phyloP scores from a whole-genome alignment of 2,888 invertebrate species.

The Phytoseiulus persimilis region DNA sequence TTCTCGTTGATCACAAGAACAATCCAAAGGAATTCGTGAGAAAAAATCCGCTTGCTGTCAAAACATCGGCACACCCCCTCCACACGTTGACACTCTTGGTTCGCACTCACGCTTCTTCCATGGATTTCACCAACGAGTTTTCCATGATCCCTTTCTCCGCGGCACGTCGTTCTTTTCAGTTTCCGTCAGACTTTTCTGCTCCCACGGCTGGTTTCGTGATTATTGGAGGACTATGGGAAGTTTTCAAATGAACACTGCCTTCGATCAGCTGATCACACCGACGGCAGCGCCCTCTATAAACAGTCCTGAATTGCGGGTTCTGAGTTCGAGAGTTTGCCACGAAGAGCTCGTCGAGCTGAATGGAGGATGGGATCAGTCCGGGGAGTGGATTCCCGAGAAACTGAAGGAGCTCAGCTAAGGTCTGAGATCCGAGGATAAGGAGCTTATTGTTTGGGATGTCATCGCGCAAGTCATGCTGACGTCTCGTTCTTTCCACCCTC shows the following conservation, averaged over 20 bases:
- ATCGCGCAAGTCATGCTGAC: background rate
- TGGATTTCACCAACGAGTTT: background rate
- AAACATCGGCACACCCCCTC: too few relatives aligned
- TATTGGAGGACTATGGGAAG: background rate
- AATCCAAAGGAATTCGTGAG: background rate
- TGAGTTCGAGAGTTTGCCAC: background rate
- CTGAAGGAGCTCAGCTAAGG: too few relatives aligned
- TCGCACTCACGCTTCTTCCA: constrained; percentile 18
- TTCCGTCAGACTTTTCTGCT: too few relatives aligned
- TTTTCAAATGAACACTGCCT: background rate
- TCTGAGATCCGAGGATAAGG: too few relatives aligned
- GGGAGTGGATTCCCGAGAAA: too few relatives aligned
- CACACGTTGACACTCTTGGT: too few relatives aligned
- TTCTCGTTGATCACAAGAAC: background rate
- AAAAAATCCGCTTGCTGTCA: background rate
- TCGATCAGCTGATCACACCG: background rate
- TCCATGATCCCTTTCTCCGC: background rate
- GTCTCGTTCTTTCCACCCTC: background rate
- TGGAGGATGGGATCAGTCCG: too few relatives aligned
- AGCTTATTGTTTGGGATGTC: background rate
- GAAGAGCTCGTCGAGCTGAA: too few relatives aligned
- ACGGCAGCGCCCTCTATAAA: background rate
- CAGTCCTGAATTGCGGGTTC: background rate
- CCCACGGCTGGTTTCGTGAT: too few relatives aligned
- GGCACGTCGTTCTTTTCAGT: background rate